Evolutionary conservation across 2,797 vertebrate species (phyloP).

Genomic region (Xenopus petersii): DNA sequence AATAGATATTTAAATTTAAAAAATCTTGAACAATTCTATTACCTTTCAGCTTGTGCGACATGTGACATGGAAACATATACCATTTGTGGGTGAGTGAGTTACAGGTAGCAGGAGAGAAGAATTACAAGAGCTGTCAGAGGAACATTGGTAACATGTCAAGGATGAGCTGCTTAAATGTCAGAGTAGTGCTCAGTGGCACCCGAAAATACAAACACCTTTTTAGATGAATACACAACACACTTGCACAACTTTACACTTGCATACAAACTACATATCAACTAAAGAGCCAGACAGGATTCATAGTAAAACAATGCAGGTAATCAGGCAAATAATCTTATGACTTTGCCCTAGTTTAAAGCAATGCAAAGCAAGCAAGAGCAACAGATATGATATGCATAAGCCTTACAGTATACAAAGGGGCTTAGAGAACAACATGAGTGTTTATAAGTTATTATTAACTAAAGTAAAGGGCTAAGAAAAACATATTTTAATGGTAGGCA

Average conservation of each 20-base stretch:
- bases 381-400: no score
- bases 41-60: slow-evolving; percentile 38
- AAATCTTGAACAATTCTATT: slow-evolving; percentile 34
- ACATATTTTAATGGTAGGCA: no score
- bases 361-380: slow-evolving; percentile 7
- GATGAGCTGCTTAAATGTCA: slow-evolving; percentile 5
- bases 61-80: slow-evolving; percentile 31
- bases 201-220: not conserved
- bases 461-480: no score
- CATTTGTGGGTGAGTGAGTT: slow-evolving; percentile 36
- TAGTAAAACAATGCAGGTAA: not conserved
- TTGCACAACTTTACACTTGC: slow-evolving; percentile 25
- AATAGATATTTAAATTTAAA: not conserved
- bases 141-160: slow-evolving; percentile 16
- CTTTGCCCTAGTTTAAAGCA: slow-evolving; percentile 31
- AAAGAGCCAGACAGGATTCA: slow-evolving; percentile 44
- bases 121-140: slow-evolving; percentile 21
- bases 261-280: slow-evolving; percentile 20
- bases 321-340: slow-evolving; percentile 51
- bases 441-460: no score
- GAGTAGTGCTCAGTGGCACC: accelerated
- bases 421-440: no score
- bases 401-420: no score
- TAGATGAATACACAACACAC: not conserved
- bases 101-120: slow-evolving; percentile 11